Evolutionary conservation across 1,140 invertebrate species (phyloP), one percentile per base, ranked within the genome.

Genomic region (Drosophila parabipectinata): DNA sequence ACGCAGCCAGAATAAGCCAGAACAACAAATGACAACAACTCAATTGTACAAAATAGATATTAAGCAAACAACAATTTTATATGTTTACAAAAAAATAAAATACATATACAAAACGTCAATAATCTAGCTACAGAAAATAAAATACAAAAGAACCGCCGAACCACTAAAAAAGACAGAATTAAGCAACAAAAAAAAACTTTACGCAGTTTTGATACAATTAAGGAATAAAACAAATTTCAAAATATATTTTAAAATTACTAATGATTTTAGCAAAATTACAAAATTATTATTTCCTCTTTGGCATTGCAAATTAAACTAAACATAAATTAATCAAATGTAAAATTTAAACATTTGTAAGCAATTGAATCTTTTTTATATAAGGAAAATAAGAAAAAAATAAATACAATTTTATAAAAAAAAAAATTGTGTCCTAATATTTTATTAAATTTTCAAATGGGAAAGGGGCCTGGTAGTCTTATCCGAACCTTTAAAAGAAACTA

Each of bases 11-110:
- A 24, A 57, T 14, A 24, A 57, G 18, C 41, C 12, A 47, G 44
- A 44, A 78, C 59, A 85, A 85, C 82, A 85, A 87, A 74, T 78
- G 82, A 85, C 82, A 81, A 85, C 82, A 85, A 85, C 82, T 82
- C 73, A 80, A 85, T 87, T 85, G 82, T 85, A 85, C 82, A 85
- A 85, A 85, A 85, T 85, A 85, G 82, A 7, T 58, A 45, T 41
- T 85, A 85, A 85, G 82, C 82, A 87, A 66, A 87, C 69, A 52
- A 71, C 24, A 34, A 63, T 63, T 78, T 87, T 85, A 87, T 87
- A 71, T 77, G 84, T 77, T 78, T 67, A 85, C 63, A 77, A 73
- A 60, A 57, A 45, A 47, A 34, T 47, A 45, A 18, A 53, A 58
- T 47, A 12, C 44, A 60, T 53, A 50, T 26, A 75, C 48, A 79